Evolutionary conservation across 2,113 vertebrate genomes (phyloP).

Genomic region (cattle (Bos taurus)): ARS-UCD2.0 NC_037330.1:42572001-42572500

Average conservation of each 20-base stretch:
- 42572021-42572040: background rate
- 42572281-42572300: background rate
- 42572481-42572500: background rate
- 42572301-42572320: background rate
- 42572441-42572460: background rate
- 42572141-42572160: background rate
- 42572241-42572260: background rate
- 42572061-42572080: background rate
- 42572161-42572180: background rate
- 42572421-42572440: background rate
- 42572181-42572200: background rate
- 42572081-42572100: background rate
- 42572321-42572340: background rate
- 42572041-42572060: background rate
- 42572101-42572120: background rate
- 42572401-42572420: background rate
- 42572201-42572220: fast-evolving
- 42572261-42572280: background rate
- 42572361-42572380: background rate
- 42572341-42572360: background rate
- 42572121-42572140: background rate
- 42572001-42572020: background rate
- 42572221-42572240: too few relatives aligned
- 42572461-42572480: background rate
- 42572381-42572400: background rate